Evolutionary conservation across 2,888 invertebrate species (phyloP).

Genomic region (Drosophila monieri): DNA sequence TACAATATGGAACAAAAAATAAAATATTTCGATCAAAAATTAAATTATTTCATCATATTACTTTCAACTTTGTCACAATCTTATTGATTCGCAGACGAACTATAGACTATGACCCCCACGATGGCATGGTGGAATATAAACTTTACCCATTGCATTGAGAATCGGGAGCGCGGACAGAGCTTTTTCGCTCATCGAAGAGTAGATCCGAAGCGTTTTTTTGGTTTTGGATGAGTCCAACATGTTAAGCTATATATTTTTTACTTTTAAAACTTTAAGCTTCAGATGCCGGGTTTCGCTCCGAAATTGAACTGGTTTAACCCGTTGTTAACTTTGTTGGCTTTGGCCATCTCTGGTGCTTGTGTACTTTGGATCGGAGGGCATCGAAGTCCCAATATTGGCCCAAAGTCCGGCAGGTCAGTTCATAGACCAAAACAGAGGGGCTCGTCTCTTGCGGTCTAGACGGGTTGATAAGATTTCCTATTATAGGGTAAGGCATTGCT

Average conservation of each 20-base stretch:
- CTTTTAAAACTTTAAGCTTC: no score
- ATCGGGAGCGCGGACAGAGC: background rate
- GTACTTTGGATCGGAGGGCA: background rate
- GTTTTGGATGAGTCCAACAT: background rate
- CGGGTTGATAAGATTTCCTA: background rate
- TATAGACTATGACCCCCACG: constrained; percentile 1
- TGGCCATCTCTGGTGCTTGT: background rate
- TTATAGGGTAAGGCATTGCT: background rate
- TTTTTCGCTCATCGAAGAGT: background rate
- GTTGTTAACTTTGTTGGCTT: background rate
- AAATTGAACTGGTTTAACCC: background rate
- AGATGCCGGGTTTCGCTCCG: background rate
- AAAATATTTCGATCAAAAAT: background rate
- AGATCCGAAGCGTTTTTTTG: background rate
- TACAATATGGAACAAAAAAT: background rate
- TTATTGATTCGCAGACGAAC: background rate
- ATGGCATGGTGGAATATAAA: background rate
- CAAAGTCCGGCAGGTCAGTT: background rate
- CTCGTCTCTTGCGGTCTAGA: background rate
- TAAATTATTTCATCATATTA: background rate
- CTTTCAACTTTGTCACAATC: background rate
- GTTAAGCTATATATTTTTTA: background rate
- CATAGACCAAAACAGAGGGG: background rate
- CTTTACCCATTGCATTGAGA: background rate
- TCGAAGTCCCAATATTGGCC: background rate